Conservation (phyloP, 2,888 invertebrate species). For the Pollenia amentaria region DNA sequence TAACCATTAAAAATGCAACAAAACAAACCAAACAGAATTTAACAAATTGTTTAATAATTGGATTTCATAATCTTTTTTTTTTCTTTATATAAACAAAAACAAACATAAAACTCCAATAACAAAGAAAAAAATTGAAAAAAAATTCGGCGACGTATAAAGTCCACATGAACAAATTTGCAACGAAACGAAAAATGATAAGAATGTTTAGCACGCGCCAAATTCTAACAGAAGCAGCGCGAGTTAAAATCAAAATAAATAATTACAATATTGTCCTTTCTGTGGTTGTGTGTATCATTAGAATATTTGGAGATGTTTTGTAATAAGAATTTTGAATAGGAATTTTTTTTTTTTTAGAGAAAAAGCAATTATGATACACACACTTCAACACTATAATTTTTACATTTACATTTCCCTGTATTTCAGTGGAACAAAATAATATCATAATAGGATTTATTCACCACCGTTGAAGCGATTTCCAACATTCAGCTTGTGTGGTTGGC, state of each 20-base stretch:
- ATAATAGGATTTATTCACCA: too few relatives aligned
- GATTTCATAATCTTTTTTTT: slow-evolving; percentile 2
- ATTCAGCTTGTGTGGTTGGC: too few relatives aligned
- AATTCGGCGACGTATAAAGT: slow-evolving; percentile 27
- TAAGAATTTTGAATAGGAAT: too few relatives aligned
- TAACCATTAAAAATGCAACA: not conserved
- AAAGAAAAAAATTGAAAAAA: not conserved
- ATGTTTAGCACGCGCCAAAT: slow-evolving; percentile 24
- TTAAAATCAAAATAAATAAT: slow-evolving; percentile 16
- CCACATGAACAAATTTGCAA: slow-evolving; percentile 31
- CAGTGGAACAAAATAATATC: too few relatives aligned
- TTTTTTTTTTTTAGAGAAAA: too few relatives aligned
- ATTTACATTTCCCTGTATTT: too few relatives aligned
- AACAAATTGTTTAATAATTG: slow-evolving; percentile 12
- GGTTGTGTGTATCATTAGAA: too few relatives aligned
- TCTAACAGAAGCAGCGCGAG: not conserved
- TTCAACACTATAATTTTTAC: too few relatives aligned
- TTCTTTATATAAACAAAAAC: not conserved
- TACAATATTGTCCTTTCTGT: not conserved
- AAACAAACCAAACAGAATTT: slow-evolving; percentile 1
- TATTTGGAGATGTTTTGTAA: not conserved
- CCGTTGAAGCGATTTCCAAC: too few relatives aligned
- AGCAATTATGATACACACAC: too few relatives aligned
- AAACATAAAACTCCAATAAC: not conserved
- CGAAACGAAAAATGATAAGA: slow-evolving; percentile 30